Evolutionary conservation across 2,888 invertebrate species (phyloP).

Genomic region (Apotomis betuletana): DNA sequence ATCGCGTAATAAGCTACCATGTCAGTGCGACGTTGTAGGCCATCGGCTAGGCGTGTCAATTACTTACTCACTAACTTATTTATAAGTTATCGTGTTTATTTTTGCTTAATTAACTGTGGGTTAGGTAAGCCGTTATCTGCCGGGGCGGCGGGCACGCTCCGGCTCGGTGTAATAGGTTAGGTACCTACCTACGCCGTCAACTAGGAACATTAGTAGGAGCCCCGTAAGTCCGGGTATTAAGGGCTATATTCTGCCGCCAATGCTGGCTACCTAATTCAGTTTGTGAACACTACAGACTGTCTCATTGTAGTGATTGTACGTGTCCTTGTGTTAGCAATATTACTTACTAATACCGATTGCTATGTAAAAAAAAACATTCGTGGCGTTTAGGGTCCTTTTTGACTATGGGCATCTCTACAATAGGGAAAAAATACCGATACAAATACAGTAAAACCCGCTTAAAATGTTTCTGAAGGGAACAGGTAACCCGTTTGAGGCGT

Average conservation of each 20-base stretch:
- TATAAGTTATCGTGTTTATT: constrained; percentile 18
- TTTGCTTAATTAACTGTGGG: constrained; percentile 17
- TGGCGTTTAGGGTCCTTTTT: too few species aligned
- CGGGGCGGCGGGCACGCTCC: background rate
- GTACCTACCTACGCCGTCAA: too few species aligned
- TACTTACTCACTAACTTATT: constrained; percentile 24
- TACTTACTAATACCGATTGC: too few species aligned
- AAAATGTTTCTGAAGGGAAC: too few species aligned
- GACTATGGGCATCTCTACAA: too few species aligned
- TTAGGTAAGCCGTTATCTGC: constrained; percentile 24
- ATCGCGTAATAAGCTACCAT: too few species aligned
- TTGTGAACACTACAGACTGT: background rate
- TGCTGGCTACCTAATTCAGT: background rate
- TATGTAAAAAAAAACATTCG: too few species aligned
- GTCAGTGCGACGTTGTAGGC: background rate
- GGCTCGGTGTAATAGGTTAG: too few species aligned
- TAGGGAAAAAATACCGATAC: too few species aligned
- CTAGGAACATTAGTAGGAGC: background rate
- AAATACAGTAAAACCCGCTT: too few species aligned
- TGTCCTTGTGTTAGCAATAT: background rate
- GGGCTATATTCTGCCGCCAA: background rate
- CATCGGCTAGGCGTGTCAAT: constrained; percentile 1
- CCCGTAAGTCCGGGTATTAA: background rate
- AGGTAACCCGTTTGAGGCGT: too few species aligned
- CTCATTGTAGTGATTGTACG: background rate